These are phyloP conservation scores for Ophthalmolycus amberensis DNA, from an alignment of 2,113 vertebrate genomes.

Conservation along the genomic window DNA sequence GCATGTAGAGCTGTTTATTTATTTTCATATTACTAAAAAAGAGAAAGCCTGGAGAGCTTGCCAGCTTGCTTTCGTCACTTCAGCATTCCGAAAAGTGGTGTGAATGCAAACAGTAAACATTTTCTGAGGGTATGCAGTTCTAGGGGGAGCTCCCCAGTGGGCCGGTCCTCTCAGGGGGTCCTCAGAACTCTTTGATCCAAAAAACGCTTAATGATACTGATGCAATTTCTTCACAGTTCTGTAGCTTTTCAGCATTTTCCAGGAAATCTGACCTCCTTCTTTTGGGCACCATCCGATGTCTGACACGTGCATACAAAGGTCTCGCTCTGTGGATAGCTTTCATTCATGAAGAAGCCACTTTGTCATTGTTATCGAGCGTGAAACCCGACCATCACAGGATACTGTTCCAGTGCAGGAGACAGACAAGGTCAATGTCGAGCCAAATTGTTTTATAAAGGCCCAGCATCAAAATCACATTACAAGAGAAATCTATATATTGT, in stretches of 20 bases:
- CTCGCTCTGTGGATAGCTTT: background rate
- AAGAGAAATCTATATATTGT: background rate
- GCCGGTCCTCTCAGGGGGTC: no score
- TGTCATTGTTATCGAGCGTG: background rate
- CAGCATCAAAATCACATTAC: constrained; percentile 7
- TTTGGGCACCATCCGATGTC: background rate
- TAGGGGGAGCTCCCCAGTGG: no score
- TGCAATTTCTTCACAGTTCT: background rate
- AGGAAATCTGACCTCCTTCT: background rate
- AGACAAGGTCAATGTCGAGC: background rate
- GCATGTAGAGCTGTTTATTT: no score
- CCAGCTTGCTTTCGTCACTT: no score
- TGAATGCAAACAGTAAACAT: no score
- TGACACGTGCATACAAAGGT: background rate
- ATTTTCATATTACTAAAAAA: no score
- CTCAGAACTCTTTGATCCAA: no score
- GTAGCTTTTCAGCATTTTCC: background rate
- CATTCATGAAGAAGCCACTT: background rate
- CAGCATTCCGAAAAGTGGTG: no score
- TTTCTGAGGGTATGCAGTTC: no score
- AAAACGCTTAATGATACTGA: background rate
- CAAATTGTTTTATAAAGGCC: background rate
- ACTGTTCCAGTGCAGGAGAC: background rate
- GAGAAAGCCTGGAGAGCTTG: no score
- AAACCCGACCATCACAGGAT: background rate